Percentiles rank a stretch among this genome's conserved stretches.
These are phyloP conservation scores for Zaprionus bogoriensis DNA, from an alignment of 2,888 invertebrate genomes.

Conservation along the genomic window DNA sequence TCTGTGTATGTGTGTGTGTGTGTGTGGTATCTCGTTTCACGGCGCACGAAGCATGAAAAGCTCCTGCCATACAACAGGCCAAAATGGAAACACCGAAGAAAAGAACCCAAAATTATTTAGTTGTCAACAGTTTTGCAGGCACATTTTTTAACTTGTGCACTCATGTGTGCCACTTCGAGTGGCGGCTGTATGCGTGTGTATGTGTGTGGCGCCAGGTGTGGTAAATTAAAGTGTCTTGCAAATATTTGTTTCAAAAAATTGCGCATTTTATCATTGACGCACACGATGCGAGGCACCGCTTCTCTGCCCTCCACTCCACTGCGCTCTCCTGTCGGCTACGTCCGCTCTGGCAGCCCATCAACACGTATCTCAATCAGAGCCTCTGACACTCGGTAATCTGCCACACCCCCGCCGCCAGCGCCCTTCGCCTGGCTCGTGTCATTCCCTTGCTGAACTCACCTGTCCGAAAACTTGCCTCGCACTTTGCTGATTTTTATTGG, in stretches of 20 bases:
- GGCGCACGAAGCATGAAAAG: constrained; percentile 66
- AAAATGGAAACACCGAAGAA: constrained; percentile 14
- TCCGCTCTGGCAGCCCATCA: constrained; percentile 39
- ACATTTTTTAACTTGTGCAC: constrained; percentile 23
- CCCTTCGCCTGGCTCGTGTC: background rate
- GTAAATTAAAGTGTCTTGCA: constrained; percentile 61
- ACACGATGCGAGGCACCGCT: constrained; percentile 11
- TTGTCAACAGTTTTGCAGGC: constrained; percentile 47
- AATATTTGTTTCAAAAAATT: constrained; percentile 52
- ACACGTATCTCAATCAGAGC: constrained; percentile 57
- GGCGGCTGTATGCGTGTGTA: constrained; percentile 1
- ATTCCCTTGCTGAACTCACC: constrained; percentile 10
- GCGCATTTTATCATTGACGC: constrained; percentile 50
- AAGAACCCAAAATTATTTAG: constrained; percentile 46
- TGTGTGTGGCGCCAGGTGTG: constrained; percentile 15
- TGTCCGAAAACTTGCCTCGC: constrained; percentile 32
- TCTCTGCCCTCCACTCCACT: too few species aligned
- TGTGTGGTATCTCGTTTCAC: constrained; percentile 63
- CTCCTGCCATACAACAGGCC: constrained; percentile 25
- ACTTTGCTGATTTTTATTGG: constrained; percentile 45
- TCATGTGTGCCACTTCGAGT: background rate
- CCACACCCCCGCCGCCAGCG: too few species aligned
- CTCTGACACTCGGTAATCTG: constrained; percentile 34
- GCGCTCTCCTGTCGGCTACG: background rate
- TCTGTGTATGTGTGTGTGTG: constrained; percentile 22